Evolutionary conservation across 2,113 vertebrate genomes (phyloP).

Genomic region (Eudorcas thomsonii): DNA sequence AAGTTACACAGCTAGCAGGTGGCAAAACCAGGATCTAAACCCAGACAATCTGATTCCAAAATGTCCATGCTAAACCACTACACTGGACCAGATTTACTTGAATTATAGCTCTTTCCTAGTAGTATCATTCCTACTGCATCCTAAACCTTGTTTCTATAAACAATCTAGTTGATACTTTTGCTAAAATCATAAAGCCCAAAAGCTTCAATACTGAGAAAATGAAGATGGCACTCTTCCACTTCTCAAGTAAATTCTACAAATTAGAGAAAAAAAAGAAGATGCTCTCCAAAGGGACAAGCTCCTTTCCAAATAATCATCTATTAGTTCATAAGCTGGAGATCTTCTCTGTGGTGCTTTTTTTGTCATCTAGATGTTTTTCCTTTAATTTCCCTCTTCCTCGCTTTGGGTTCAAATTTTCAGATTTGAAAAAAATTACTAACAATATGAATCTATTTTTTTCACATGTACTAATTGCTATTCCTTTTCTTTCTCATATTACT

Average conservation of each 20-base stretch:
- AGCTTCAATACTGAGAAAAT: neutral
- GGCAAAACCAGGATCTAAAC: neutral
- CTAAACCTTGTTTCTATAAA: neutral
- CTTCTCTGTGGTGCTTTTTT: neutral
- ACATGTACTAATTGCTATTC: neutral
- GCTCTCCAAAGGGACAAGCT: neutral
- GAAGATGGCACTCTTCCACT: neutral
- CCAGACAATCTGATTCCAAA: neutral
- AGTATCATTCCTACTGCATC: neutral
- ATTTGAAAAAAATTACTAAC: neutral
- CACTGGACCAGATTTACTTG: neutral
- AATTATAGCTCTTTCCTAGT: neutral
- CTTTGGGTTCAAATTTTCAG: neutral
- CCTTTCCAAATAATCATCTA: neutral
- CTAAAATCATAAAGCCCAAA: neutral
- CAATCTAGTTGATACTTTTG: neutral
- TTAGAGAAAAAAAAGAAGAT: neutral
- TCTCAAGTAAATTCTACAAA: neutral
- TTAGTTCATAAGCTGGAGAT: neutral
- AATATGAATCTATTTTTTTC: neutral
- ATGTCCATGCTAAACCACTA: neutral
- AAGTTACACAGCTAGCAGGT: neutral
- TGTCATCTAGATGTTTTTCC: neutral
- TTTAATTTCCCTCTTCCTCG: neutral
- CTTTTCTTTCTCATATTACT: conserved; percentile 15